These are phyloP conservation scores for Diorhabda carinulata DNA, from an alignment of 1,140 invertebrate genomes.

Conservation along the genomic window DNA sequence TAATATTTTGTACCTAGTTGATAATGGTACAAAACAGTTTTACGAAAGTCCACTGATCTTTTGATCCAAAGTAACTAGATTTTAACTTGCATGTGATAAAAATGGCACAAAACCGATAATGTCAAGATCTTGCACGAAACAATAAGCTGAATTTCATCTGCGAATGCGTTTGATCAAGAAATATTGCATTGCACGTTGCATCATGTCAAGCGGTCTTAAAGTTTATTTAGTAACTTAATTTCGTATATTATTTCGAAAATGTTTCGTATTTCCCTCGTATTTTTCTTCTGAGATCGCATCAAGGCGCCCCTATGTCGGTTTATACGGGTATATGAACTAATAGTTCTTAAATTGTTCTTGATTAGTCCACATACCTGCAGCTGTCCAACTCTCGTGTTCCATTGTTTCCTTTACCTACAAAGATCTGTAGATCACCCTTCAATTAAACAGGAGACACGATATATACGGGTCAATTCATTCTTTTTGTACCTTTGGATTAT, in stretches of 20 bases:
- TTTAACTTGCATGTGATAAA: no score
- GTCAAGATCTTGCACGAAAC: no score
- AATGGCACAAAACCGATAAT: no score
- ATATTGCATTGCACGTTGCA: no score
- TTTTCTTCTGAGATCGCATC: constrained; percentile 32
- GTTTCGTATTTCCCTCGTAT: constrained; percentile 7
- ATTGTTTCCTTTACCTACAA: constrained; percentile 31
- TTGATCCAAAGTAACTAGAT: no score
- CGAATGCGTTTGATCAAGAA: no score
- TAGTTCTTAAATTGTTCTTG: constrained; percentile 44
- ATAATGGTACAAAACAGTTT: no score
- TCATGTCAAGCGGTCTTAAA: no score
- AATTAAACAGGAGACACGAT: constrained; percentile 12
- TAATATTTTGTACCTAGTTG: no score
- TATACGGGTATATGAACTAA: constrained; percentile 41
- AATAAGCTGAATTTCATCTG: no score
- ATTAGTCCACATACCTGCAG: constrained; percentile 46
- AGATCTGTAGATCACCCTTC: constrained; percentile 24
- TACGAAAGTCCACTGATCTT: no score
- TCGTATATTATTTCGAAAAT: not conserved
- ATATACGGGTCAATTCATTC: constrained; percentile 21
- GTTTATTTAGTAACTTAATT: no score
- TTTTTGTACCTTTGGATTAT: constrained; percentile 17
- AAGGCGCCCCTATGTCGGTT: constrained; percentile 35
- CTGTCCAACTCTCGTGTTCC: constrained; percentile 30